A percentile compares a stretch with the other conserved stretches of the same genome.
These are phyloP conservation scores for Ophion slaviceki DNA, from an alignment of 2,888 invertebrate species.

Conservation along the genomic window DNA sequence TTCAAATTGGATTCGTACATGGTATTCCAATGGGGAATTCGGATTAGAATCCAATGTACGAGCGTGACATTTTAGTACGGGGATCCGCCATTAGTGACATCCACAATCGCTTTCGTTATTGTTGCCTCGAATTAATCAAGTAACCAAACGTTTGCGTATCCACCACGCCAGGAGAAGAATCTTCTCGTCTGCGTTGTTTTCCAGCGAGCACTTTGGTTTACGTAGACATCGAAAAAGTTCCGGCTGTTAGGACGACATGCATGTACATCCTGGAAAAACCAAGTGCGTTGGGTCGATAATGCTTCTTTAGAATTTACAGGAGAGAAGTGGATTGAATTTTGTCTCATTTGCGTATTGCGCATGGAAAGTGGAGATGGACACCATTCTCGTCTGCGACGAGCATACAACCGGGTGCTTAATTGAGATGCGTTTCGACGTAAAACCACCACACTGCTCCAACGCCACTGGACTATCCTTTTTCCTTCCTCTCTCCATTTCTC, in stretches of 20 bases:
- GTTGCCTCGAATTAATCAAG: background rate
- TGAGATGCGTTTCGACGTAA: slow-evolving; percentile 53
- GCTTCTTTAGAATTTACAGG: slow-evolving; percentile 62
- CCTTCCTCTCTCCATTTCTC: slow-evolving; percentile 28
- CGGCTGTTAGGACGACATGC: slow-evolving; percentile 30
- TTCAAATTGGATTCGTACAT: no score
- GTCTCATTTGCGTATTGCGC: slow-evolving; percentile 60
- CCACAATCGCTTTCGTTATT: background rate
- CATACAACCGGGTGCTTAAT: slow-evolving; percentile 48
- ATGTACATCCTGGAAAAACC: slow-evolving; percentile 26
- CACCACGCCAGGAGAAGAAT: background rate
- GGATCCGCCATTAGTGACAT: background rate
- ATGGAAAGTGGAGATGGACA: slow-evolving; percentile 44
- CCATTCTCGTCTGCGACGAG: slow-evolving; percentile 24
- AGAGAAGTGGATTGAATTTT: slow-evolving; percentile 56
- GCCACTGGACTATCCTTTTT: background rate
- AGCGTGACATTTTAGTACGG: no score
- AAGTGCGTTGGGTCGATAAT: slow-evolving; percentile 49
- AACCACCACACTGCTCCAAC: slow-evolving; percentile 33
- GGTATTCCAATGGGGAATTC: no score
- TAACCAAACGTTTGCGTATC: background rate
- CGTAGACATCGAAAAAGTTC: slow-evolving; percentile 3
- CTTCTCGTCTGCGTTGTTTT: slow-evolving; percentile 16
- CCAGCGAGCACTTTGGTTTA: background rate
- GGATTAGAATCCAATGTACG: no score